Base-by-base conservation (phyloP, 2,797 vertebrate genomes). In the Melanotaenia trifasciata region DNA sequence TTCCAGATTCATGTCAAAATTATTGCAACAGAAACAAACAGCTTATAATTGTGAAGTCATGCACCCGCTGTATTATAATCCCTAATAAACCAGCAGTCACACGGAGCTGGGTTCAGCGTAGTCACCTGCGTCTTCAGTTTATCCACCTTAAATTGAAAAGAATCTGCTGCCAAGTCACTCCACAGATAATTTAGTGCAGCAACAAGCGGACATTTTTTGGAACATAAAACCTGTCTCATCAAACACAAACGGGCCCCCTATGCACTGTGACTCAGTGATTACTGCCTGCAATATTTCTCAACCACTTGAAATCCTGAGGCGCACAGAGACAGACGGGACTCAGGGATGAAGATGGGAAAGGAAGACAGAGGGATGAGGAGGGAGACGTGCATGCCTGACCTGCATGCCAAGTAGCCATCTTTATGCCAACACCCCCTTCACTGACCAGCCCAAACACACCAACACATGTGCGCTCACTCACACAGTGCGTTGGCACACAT, bases 371-470 rank as follows among this genome's bases (percentile, higher is more conserved):
- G 79, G 12, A 38, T 38, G 36, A 85, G 83, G 64, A 65, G 58
- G 79, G 78, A 79, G 81, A 89, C 65, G 63, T 67, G 70, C 62
- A 62, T 35, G 83, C 67, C 85, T 92, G 91, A 94, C 92, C 91
- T 72, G 92, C 91, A 94, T 93, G 89, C 79, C 89, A 92, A 94
- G 91, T 85, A 93, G 93, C 84, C 90, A 89, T 92, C 87, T 89
- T 91, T 82, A 79, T 87, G 84, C 91, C 84, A 91, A 76, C 80
- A 84, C 86, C 18, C 20, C 59, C 62, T 28, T 33, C 20, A 51
- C 4, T 22, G 9, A 30, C 20, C 24, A 73, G 58, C 64, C 67
- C 74, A 59, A 62, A 78, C 67, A 81, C 72, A 53, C 68, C 33
- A 2, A 66, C 77, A 70, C 75, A 67, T 38, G 60, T 70, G 47